phyloP scores from a whole-genome alignment of 2,888 invertebrate genomes.

The Zhengitettix transpicula region DNA sequence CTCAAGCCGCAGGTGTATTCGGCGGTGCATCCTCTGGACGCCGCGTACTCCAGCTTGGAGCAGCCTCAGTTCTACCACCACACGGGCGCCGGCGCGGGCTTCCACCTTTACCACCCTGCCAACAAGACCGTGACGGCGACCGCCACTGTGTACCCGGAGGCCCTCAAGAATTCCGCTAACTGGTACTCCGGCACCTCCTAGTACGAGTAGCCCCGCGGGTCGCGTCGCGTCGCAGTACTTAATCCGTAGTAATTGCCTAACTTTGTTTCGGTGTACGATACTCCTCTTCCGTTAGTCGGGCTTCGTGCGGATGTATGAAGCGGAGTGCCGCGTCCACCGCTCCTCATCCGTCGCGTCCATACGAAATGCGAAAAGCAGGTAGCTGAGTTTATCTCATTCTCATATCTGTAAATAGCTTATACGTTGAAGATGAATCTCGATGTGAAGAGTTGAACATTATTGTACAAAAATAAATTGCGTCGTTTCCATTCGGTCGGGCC shows the following conservation, averaged over 20 bases:
- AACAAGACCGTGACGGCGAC: slow-evolving; percentile 36
- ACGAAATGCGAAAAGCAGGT: too few relatives aligned
- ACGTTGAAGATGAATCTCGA: too few relatives aligned
- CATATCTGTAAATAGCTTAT: too few relatives aligned
- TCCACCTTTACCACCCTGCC: slow-evolving; percentile 72
- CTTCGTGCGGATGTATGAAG: background rate
- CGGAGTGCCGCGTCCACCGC: background rate
- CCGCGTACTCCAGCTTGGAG: slow-evolving; percentile 39
- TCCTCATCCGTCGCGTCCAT: too few relatives aligned
- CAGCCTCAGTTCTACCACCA: slow-evolving; percentile 78
- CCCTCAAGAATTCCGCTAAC: slow-evolving; percentile 37
- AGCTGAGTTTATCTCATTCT: too few relatives aligned
- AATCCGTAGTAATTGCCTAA: background rate
- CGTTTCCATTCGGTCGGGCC: too few relatives aligned
- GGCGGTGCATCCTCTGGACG: slow-evolving; percentile 35
- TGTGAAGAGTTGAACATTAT: too few relatives aligned
- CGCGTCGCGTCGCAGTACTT: background rate
- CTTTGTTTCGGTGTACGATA: background rate
- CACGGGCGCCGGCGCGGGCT: slow-evolving; percentile 48
- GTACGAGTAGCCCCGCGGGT: slow-evolving; percentile 16
- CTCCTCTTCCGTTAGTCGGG: background rate
- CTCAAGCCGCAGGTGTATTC: slow-evolving; percentile 84
- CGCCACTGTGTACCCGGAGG: slow-evolving; percentile 20
- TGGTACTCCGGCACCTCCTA: slow-evolving; percentile 71
- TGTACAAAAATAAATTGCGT: too few relatives aligned